Percentiles rank a stretch among this genome's conserved stretches.
These are phyloP conservation scores for Tineola bisselliella DNA, from an alignment of 2,888 invertebrate species.

Conservation along the genomic window DNA sequence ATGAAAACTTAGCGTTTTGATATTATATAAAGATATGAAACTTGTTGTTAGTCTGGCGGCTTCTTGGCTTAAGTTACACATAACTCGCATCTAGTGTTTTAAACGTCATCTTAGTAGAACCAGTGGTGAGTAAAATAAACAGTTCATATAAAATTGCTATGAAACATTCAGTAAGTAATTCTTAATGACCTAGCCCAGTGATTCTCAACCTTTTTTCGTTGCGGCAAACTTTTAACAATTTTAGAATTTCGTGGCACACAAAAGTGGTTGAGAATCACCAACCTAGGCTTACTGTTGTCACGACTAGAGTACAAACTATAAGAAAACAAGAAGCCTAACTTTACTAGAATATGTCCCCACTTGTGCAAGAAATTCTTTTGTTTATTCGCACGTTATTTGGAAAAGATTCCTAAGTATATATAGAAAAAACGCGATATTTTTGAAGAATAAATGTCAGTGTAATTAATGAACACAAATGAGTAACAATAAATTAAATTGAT, in stretches of 20 bases:
- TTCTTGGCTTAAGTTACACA: constrained; percentile 1
- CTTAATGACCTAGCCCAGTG: no score
- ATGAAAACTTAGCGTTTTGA: neutral
- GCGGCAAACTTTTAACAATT: no score
- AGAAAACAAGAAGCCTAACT: neutral
- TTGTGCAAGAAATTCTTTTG: constrained; percentile 3
- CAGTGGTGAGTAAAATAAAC: neutral
- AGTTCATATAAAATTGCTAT: neutral
- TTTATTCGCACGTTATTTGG: neutral
- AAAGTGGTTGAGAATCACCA: no score
- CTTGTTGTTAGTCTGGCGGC: neutral
- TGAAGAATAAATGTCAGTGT: no score
- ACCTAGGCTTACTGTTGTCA: neutral
- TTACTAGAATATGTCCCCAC: neutral
- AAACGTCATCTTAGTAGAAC: neutral
- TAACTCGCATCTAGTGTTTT: neutral
- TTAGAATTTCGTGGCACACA: no score
- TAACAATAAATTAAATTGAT: no score
- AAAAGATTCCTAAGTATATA: no score
- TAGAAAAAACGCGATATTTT: no score
- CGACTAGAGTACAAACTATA: neutral
- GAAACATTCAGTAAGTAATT: no score
- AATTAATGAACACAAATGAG: no score
- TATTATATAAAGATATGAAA: neutral
- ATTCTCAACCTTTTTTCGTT: no score